Evolutionary conservation across 1,140 invertebrate species (phyloP), one percentile per base, ranked within the genome.

Genomic region (Scaptomyza hsui): DNA sequence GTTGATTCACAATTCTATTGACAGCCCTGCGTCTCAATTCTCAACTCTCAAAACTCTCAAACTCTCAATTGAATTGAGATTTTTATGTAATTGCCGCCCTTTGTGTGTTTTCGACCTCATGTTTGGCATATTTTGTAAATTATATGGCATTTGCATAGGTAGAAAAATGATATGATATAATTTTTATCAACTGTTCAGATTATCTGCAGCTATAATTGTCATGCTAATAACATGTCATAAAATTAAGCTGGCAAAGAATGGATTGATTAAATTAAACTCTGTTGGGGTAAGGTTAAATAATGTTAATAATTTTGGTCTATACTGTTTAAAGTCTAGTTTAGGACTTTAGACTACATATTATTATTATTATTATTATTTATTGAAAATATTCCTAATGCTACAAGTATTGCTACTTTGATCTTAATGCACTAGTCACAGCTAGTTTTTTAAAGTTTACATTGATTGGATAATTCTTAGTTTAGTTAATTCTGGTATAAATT

Each of bases 51-150:
- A 7, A n/a, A n/a, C n/a, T n/a, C 24, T 1, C 26, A 29, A 29
- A 6, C 32, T 18, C 49, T 39, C 56, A 52, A 71, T 64, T 53
- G 48, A 68, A 82, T 63, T 53, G 70, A 45, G 47, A 62, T 75
- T 73, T 61, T 69, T 12, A 7, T 74, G 69, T 85, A 86, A 85
- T 85, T 85, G 81, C 73, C 77, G 75, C 32, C 81, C 85, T 85
- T 85, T 86, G 80, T 83, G 68, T 49, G 45, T 4, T 2, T 29
- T 9, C 26, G 26, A 42, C 32, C 44, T 42, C 45, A 62, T 81
- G 78, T 78, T 81, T 78, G 81, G 47, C 70, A 74, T 81, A 86
- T 81, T 85, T 85, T 74, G 69, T 85, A 85, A 86, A 81, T 76
- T 72, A 76, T 67, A 73, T 55, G 42, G 41, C 35, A 75, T 82